A percentile compares a stretch with the other conserved stretches of the same genome.
Conservation (phyloP, 2,797 vertebrate genomes). For the Falco cherrug region DNA sequence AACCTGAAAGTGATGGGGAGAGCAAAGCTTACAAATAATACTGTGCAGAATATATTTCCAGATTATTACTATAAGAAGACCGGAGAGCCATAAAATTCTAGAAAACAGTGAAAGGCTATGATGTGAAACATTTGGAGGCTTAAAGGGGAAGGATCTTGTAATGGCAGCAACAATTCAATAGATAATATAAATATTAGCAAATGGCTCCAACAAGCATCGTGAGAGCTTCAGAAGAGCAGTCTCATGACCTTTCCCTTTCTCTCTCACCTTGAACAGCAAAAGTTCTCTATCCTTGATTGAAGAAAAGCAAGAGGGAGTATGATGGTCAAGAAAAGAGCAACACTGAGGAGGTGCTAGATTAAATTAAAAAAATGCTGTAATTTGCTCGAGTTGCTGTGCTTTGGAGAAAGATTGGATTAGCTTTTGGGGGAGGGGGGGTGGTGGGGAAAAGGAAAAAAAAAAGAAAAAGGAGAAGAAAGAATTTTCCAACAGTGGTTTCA, state of each 20-base stretch:
- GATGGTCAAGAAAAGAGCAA: neutral
- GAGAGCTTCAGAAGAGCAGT: rapidly evolving
- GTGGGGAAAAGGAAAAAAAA: rapidly evolving
- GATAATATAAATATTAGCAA: neutral
- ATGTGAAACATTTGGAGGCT: neutral
- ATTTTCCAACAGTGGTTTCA: neutral
- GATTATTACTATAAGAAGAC: neutral
- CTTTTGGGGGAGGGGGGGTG: neutral
- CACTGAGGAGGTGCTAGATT: neutral
- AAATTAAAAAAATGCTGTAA: neutral
- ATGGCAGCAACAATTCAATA: neutral
- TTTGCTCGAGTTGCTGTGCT: neutral
- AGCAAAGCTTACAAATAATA: neutral
- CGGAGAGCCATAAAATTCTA: neutral
- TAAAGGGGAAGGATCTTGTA: neutral
- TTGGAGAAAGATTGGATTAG: neutral
- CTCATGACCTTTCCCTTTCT: neutral
- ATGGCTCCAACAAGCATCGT: neutral
- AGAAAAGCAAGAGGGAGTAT: neutral
- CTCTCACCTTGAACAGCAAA: neutral
- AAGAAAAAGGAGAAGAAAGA: neutral
- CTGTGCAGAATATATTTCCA: neutral
- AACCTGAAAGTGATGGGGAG: neutral
- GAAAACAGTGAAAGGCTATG: neutral
- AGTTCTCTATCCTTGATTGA: neutral